Evolutionary conservation across 2,797 vertebrate species (phyloP), one percentile per base, ranked within the genome.

Genomic region (Coendou prehensilis): DNA sequence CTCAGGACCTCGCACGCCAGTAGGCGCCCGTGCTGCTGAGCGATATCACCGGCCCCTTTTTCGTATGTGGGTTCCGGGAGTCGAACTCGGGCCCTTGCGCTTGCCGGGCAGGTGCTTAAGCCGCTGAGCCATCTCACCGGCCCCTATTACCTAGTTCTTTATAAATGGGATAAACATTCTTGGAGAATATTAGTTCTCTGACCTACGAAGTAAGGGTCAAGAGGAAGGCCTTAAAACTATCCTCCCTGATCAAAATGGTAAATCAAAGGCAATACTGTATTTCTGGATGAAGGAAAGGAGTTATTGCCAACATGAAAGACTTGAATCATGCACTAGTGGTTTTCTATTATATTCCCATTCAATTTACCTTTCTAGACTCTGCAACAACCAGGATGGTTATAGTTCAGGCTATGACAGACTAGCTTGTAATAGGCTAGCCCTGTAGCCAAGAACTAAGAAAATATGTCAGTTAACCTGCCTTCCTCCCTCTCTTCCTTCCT

Each of bases 81-180:
- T 56, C 5, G 17, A 56, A 56, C 56, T 56, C 56, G 20, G 15
- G 20, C 18, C 56, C 56, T 56, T 17, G 17, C 54, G 13, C 54
- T 56, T 56, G 5, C 54, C 54, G 17, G 54, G 56, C 56, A 54
- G n/a, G 20, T 14, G 52, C 52, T 14, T 54, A 11, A 54, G 56
- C 17, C 17, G 4, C 56, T 56, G 56, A 56, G 17, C 56, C 6
- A 20, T 18, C 18, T 56, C 17, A 3, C 56, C 17, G 56, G 17
- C n/a, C n/a, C 17, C 20, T 56, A 18, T 56, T 9, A 2, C 56
- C 56, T 15, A 56, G 56, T 56, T 67, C 76, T 69, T 13, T 87
- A 80, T 75, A 64, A n/a, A 63, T 76, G 26, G n/a, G 18, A 45
- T 69, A 89, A 89, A 82, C 14, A 61, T 89, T 67, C 93, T 64